Conservation (phyloP, 2,888 invertebrate species). For the Stenichneumon culpator region DNA sequence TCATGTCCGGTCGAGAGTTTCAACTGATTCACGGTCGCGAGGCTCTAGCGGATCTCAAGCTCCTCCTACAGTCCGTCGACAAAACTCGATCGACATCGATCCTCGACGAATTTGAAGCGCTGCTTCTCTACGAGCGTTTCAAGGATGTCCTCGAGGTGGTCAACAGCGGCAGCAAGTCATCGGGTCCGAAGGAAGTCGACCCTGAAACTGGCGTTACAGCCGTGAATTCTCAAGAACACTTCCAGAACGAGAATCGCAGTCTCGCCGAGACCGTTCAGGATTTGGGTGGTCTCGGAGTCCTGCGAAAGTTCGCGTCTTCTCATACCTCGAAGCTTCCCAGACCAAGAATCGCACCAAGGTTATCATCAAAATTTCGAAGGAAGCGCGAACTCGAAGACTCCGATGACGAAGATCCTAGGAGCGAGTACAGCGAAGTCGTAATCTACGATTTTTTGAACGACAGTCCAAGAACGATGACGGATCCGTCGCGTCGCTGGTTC, state of each 20-base stretch:
- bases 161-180: neutral
- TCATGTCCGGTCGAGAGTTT: constrained; percentile 37
- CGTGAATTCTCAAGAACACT: neutral
- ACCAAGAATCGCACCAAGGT: neutral
- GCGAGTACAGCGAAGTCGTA: constrained; percentile 13
- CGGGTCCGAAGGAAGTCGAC: neutral
- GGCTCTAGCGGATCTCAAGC: constrained; percentile 35
- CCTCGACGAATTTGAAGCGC: constrained; percentile 25
- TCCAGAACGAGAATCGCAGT: neutral
- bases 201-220: neutral
- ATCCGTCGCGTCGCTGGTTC: constrained; percentile 41
- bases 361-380: neutral
- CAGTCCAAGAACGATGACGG: constrained; percentile 43
- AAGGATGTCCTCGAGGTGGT: constrained; percentile 8
- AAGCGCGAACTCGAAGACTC: constrained; percentile 39
- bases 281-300: neutral
- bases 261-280: neutral
- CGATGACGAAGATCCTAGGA: neutral
- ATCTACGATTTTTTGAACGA: constrained; percentile 50
- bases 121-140: constrained; percentile 36
- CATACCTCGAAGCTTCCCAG: neutral
- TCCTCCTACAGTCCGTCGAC: constrained; percentile 47
- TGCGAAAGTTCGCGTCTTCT: constrained; percentile 8
- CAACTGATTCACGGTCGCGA: constrained; percentile 59
- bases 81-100: constrained; percentile 32